A percentile compares a stretch with the other conserved stretches of the same genome.
Evolutionary conservation across 2,888 invertebrate species (phyloP).

Genomic region (Apeira syringaria): DNA sequence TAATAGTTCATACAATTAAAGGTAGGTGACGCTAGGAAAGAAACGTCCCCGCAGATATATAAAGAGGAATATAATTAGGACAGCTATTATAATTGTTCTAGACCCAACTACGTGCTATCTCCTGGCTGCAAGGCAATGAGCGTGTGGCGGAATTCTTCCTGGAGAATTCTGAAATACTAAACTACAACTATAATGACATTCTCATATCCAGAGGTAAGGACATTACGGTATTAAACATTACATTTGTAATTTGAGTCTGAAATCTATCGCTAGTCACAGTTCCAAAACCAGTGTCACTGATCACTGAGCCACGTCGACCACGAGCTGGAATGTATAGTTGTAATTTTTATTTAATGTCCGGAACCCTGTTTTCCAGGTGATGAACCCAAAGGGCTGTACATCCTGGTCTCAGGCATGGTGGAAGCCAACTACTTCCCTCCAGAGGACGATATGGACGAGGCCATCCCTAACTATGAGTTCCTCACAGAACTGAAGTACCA

Average conservation of each 20-base stretch:
- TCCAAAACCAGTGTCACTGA: no score
- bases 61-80: no score
- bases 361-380: conserved; percentile 51
- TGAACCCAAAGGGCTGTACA: conserved; percentile 68
- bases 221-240: no score
- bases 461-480: conserved; percentile 82
- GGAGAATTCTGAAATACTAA: conserved; percentile 67
- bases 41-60: no score
- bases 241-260: no score
- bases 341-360: no score
- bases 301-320: no score
- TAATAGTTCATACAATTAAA: no score
- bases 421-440: conserved; percentile 69
- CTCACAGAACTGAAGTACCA: conserved; percentile 71
- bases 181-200: conserved; percentile 66
- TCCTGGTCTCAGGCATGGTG: conserved; percentile 67
- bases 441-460: conserved; percentile 66
- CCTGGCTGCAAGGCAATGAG: conserved; percentile 73
- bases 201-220: conserved; percentile 64
- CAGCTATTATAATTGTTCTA: conserved; percentile 37
- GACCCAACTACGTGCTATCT: conserved; percentile 70
- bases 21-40: no score
- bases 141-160: conserved; percentile 70
- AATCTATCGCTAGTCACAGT: no score
- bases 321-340: no score